These are phyloP conservation scores for Xenopus laevis DNA, from an alignment of 2,113 vertebrate species.

Conservation along the genomic window DNA sequence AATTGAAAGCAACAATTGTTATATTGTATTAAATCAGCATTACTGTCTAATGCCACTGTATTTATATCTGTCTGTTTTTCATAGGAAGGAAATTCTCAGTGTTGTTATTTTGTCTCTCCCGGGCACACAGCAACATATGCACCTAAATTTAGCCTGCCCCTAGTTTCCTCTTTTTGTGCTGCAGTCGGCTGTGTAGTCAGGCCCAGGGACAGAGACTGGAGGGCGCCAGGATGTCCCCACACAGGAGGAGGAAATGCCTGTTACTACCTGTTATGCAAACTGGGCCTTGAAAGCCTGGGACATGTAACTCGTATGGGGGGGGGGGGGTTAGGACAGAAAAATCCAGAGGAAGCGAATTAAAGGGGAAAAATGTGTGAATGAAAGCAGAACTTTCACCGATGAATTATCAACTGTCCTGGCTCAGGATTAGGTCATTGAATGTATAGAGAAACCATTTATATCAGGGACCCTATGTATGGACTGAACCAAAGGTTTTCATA, in stretches of 20 bases:
- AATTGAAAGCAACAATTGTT: too few relatives aligned
- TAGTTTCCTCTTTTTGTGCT: conserved; percentile 53
- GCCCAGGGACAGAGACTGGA: conserved; percentile 86
- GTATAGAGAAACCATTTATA: too few relatives aligned
- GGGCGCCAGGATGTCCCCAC: conserved; percentile 99
- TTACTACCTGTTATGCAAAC: conserved; percentile 98
- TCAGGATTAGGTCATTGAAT: too few relatives aligned
- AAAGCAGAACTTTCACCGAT: not conserved
- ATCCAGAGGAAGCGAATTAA: conserved; percentile 39
- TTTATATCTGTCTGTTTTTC: conserved; percentile 6
- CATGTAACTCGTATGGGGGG: conserved; percentile 45
- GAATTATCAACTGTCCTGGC: not conserved
- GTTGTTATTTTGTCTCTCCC: conserved; percentile 38
- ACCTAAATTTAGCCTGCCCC: conserved; percentile 31
- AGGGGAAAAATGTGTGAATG: conserved; percentile 26
- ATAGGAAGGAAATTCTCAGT: conserved; percentile 32
- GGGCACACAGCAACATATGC: conserved; percentile 16
- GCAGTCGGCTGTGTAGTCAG: conserved; percentile 74
- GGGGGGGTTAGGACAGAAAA: conserved; percentile 45
- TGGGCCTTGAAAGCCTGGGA: conserved; percentile 67
- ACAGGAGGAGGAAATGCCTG: conserved; percentile 98
- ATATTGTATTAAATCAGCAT: too few relatives aligned
- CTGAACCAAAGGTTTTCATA: too few relatives aligned
- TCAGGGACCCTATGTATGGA: too few relatives aligned
- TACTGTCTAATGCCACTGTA: not conserved